Evolutionary conservation across 2,113 vertebrate species (phyloP), one percentile per base, ranked within the genome.

Genomic region (Lepus timidus): DNA sequence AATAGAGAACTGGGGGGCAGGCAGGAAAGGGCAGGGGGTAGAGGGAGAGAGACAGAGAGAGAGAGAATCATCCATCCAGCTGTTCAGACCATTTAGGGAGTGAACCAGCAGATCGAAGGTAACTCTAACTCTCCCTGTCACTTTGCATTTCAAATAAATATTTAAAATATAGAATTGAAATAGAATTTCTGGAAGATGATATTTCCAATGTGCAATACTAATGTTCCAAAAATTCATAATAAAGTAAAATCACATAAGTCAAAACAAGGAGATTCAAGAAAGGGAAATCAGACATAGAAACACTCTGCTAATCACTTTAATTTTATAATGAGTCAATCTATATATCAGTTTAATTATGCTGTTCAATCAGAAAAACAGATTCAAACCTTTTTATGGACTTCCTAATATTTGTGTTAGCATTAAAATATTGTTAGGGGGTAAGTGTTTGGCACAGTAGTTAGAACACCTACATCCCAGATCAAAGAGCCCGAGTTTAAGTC

Each of bases 201-300:
- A 11, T 16, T 19, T 87, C 6, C 75, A 23, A 88, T 81, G 51
- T 51, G 74, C 51, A 86, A 55, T 22, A 39, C 33, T 79, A 84
- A 73, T 62, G 14, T 51, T 70, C n/a, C 80, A 67, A 87, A 83
- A 76, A 70, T 70, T 87, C 64, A 36, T 83, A 76, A 92, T 5
- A 68, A 31, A 62, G 16, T 75, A n/a, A 82, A 80, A 90, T 65
- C 22, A 1, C 17, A 55, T 85, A 90, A 86, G 25, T 94, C 49
- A 86, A 82, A 68, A 76, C 62, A 31, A 82, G 8, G 51, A 68
- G 31, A 7, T 19, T 85, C 49, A 49, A 73, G 44, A 51, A 52
- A 67, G 7, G 33, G 25, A 76, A 31, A 61, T 2, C 33, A 25
- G 8, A 73, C 8, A n/a, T 39, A 62, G 4, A 31, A 17, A 87